Evolutionary conservation across 1,140 invertebrate genomes (phyloP).

Genomic region (Theocolax elegans): DNA sequence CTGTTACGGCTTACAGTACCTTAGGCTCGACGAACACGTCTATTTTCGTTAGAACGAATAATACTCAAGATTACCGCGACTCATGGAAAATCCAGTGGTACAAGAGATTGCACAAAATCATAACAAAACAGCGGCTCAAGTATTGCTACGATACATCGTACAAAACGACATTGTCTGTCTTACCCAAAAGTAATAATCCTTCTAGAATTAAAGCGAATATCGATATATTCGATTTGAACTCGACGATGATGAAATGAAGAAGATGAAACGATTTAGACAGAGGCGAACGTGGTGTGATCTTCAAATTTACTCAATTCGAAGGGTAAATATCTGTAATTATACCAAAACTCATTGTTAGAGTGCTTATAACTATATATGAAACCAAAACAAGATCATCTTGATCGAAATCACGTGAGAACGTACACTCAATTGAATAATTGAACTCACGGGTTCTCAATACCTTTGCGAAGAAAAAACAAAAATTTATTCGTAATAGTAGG

Average conservation of each 20-base stretch:
- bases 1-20: slow-evolving; percentile 85
- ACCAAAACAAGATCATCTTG: too few relatives aligned
- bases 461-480: too few relatives aligned
- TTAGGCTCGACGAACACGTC: slow-evolving; percentile 73
- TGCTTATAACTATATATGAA: too few relatives aligned
- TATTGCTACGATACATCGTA: slow-evolving; percentile 70
- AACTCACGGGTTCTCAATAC: too few relatives aligned
- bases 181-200: slow-evolving; percentile 73
- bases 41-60: slow-evolving; percentile 62
- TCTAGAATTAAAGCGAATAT: slow-evolving; percentile 71
- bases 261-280: slow-evolving; percentile 65
- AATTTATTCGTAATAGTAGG: too few relatives aligned
- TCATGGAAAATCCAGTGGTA: slow-evolving; percentile 76
- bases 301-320: slow-evolving; percentile 70
- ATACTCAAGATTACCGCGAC: slow-evolving; percentile 67
- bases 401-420: too few relatives aligned
- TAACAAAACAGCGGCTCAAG: slow-evolving; percentile 71
- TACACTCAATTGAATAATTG: too few relatives aligned
- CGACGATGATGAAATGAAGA: slow-evolving; percentile 54
- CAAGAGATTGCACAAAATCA: slow-evolving; percentile 71
- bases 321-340: slow-evolving; percentile 64
- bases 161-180: slow-evolving; percentile 69
- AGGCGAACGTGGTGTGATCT: slow-evolving; percentile 69
- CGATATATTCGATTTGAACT: slow-evolving; percentile 63
- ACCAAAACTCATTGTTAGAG: too few relatives aligned